phyloP scores from a whole-genome alignment of 2,888 invertebrate genomes.

The Spisula subtruncata region DNA sequence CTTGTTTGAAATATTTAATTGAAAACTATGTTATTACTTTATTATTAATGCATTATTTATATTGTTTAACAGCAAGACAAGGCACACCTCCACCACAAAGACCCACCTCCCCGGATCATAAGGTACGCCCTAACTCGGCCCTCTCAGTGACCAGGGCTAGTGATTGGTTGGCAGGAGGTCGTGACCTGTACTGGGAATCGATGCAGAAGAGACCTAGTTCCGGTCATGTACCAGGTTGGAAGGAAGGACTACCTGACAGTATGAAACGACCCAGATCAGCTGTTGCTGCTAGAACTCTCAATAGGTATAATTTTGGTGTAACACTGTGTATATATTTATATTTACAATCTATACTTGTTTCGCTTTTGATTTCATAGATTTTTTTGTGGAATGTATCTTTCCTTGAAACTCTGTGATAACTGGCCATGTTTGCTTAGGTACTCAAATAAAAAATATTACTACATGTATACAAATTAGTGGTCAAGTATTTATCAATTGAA shows the following conservation, averaged over 20 bases:
- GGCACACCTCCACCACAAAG: conserved; percentile 80
- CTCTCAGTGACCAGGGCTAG: conserved; percentile 75
- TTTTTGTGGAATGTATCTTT: too few species aligned
- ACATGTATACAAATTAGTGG: too few species aligned
- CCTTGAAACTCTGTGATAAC: too few species aligned
- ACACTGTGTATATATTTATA: background rate
- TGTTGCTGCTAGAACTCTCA: conserved; percentile 73
- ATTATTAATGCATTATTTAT: background rate
- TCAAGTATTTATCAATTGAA: too few species aligned
- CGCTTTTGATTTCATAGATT: too few species aligned
- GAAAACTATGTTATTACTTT: too few species aligned
- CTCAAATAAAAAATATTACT: too few species aligned
- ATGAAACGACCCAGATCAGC: conserved; percentile 82
- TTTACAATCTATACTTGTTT: background rate
- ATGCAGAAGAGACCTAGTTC: conserved; percentile 79
- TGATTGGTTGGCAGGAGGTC: conserved; percentile 85
- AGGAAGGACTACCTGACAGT: conserved; percentile 83
- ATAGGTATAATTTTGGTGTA: conserved; percentile 50
- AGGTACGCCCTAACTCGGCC: conserved; percentile 69
- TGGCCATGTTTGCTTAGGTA: too few species aligned
- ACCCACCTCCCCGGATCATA: conserved; percentile 73
- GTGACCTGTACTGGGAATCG: conserved; percentile 84
- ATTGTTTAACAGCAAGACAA: conserved; percentile 59
- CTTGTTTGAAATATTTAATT: too few species aligned
- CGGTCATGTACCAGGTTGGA: conserved; percentile 85